phyloP scores from a whole-genome alignment of 2,797 vertebrate species.

The Chaenodraco wilsoni region DNA sequence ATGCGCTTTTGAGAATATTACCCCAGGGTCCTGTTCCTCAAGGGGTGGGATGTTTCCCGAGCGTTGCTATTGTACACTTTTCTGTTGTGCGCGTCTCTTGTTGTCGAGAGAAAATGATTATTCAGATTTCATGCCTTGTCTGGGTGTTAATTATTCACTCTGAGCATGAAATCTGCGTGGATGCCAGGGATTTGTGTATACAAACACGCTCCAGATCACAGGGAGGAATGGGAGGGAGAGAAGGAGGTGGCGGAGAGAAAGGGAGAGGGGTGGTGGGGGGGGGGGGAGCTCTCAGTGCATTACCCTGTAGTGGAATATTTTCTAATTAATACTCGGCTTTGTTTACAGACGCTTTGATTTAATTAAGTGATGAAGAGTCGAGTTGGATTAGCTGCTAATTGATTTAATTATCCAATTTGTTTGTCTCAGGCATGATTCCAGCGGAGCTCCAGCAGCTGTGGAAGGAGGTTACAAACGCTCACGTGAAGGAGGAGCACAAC shows the following conservation, averaged over 20 bases:
- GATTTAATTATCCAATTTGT: constrained; percentile 99
- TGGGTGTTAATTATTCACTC: constrained; percentile 87
- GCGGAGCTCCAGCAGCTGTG: constrained; percentile 99
- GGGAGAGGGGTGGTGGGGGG: background rate
- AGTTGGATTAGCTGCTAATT: constrained; percentile 97
- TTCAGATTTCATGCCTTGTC: constrained; percentile 86
- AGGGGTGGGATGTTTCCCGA: constrained; percentile 71
- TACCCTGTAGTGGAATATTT: constrained; percentile 80
- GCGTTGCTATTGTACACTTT: constrained; percentile 76
- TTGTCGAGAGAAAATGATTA: constrained; percentile 81
- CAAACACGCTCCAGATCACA: constrained; percentile 84
- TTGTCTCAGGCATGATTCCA: constrained; percentile 99
- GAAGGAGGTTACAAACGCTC: constrained; percentile 96
- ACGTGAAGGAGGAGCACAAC: constrained; percentile 91
- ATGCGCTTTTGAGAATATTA: constrained; percentile 86
- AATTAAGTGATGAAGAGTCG: constrained; percentile 96
- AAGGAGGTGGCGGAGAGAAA: constrained; percentile 41
- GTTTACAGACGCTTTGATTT: constrained; percentile 98
- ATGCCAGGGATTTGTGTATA: constrained; percentile 85
- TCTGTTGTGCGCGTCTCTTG: constrained; percentile 68
- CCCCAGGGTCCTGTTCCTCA: constrained; percentile 79
- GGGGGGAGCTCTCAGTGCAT: constrained; percentile 65
- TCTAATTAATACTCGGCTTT: constrained; percentile 92
- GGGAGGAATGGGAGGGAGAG: constrained; percentile 52
- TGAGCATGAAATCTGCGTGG: constrained; percentile 84